Conservation (phyloP, 1,140 invertebrate genomes). For the Diabrotica virgifera region DNA sequence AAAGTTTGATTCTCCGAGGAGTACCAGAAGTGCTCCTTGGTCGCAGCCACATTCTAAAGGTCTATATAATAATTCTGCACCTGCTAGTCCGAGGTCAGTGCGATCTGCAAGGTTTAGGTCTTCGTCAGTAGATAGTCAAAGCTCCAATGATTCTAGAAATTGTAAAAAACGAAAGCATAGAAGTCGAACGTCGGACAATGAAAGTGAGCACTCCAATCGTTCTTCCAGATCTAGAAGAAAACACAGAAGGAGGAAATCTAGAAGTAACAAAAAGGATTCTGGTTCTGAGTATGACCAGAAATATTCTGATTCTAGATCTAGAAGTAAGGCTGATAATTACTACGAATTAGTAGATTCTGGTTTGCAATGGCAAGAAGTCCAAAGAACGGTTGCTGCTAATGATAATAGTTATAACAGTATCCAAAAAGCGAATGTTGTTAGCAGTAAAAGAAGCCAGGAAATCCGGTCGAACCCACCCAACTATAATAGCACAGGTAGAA, state of each 20-base stretch:
- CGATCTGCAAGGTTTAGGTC: slow-evolving; percentile 61
- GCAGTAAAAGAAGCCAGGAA: slow-evolving; percentile 46
- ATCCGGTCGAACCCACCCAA: slow-evolving; percentile 19
- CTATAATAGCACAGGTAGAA: slow-evolving; percentile 38
- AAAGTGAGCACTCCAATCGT: slow-evolving; percentile 80
- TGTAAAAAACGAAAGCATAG: slow-evolving; percentile 60
- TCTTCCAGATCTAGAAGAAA: slow-evolving; percentile 65
- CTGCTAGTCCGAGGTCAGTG: slow-evolving; percentile 63
- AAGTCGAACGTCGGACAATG: slow-evolving; percentile 80
- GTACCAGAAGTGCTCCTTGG: slow-evolving; percentile 82
- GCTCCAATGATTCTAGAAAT: slow-evolving; percentile 71
- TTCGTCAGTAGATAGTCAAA: slow-evolving; percentile 80
- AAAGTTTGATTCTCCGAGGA: slow-evolving; percentile 67
- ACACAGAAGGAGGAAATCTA: slow-evolving; percentile 66
- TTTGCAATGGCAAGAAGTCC: slow-evolving; percentile 81
- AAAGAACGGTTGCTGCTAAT: slow-evolving; percentile 65
- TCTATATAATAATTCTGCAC: slow-evolving; percentile 63
- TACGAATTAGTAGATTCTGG: slow-evolving; percentile 79
- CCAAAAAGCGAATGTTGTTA: slow-evolving; percentile 65
- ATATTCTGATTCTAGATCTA: slow-evolving; percentile 35
- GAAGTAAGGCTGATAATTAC: slow-evolving; percentile 28
- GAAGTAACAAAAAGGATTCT: slow-evolving; percentile 56
- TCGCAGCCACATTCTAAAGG: slow-evolving; percentile 67
- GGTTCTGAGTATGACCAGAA: slow-evolving; percentile 55
- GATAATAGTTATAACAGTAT: slow-evolving; percentile 53